Percentiles rank a stretch among this genome's conserved stretches.
These are phyloP conservation scores for Aurelia sp. DNA, from an alignment of 30 jellyfish, hydroid and myxozoan species.

Conservation along the genomic window DNA sequence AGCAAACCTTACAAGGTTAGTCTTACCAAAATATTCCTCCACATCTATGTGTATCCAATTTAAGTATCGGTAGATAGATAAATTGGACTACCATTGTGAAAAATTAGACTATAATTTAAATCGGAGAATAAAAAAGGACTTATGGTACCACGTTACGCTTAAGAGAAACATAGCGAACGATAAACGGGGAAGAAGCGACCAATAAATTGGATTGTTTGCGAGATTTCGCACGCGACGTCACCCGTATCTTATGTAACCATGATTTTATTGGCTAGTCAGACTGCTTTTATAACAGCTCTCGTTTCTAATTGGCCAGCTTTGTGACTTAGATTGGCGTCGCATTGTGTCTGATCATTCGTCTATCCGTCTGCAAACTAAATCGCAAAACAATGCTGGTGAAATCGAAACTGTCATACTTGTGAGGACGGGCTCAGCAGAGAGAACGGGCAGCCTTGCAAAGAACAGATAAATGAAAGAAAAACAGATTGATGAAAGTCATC, in stretches of 20 bases:
- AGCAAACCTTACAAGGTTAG: too few species aligned
- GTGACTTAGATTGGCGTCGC: conserved; percentile 71
- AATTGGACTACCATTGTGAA: background rate
- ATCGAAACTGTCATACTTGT: conserved; percentile 46
- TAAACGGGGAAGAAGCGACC: conserved; percentile 1
- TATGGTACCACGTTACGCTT: background rate
- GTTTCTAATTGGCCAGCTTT: conserved; percentile 71
- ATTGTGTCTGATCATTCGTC: conserved; percentile 71
- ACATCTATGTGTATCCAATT: too few species aligned
- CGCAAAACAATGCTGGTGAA: conserved; percentile 46
- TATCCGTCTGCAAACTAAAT: conserved; percentile 70
- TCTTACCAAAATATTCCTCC: too few species aligned
- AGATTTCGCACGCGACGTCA: conserved; percentile 67
- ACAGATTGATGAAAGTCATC: too few species aligned
- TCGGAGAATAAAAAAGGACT: background rate
- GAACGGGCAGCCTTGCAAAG: background rate
- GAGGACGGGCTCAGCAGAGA: background rate
- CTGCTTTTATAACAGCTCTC: conserved; percentile 47
- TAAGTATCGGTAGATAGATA: too few species aligned
- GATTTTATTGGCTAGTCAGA: conserved; percentile 59
- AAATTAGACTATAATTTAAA: background rate
- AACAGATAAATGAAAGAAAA: background rate
- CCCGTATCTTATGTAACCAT: conserved; percentile 46
- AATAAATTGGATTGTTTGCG: conserved; percentile 41
- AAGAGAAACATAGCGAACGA: background rate